Evolutionary conservation across 53 echinoderm and acorn worm genomes (phyloP).

Genomic region (Henricia sp.): DNA sequence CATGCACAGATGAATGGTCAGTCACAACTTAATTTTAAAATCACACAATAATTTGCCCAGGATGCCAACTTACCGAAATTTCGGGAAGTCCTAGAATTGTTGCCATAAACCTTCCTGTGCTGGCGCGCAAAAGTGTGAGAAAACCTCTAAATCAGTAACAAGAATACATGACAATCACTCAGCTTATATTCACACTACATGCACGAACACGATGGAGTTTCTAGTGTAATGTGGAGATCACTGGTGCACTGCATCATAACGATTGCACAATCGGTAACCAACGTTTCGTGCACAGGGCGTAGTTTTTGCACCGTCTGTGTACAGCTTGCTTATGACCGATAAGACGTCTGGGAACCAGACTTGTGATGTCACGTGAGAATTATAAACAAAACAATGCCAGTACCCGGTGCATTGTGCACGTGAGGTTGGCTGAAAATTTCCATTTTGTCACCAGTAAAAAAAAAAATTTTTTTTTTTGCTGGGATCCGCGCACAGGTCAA

Average conservation of each 20-base stretch:
- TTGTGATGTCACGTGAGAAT: neutral
- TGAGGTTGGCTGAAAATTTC: too few relatives aligned
- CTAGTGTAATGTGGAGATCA: neutral
- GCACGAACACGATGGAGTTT: neutral
- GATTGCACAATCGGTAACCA: neutral
- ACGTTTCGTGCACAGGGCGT: neutral
- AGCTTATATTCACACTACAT: neutral
- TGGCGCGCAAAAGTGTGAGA: conserved; percentile 20
- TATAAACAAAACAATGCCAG: neutral
- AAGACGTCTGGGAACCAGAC: conserved; percentile 29
- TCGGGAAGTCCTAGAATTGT: conserved; percentile 76
- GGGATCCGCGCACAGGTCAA: too few relatives aligned
- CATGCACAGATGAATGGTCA: neutral
- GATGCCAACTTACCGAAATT: conserved; percentile 69
- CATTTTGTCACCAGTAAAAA: too few relatives aligned
- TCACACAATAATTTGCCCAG: too few relatives aligned
- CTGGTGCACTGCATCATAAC: neutral
- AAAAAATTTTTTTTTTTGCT: too few relatives aligned
- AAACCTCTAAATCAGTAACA: neutral
- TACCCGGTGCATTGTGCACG: too few relatives aligned
- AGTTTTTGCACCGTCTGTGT: neutral
- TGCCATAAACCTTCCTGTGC: conserved; percentile 68
- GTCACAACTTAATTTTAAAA: neutral
- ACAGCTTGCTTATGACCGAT: neutral
- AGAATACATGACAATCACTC: neutral